Evolutionary conservation across 2,797 vertebrate genomes (phyloP), one percentile per base, ranked within the genome.

Genomic region (Neoniphon sammara): DNA sequence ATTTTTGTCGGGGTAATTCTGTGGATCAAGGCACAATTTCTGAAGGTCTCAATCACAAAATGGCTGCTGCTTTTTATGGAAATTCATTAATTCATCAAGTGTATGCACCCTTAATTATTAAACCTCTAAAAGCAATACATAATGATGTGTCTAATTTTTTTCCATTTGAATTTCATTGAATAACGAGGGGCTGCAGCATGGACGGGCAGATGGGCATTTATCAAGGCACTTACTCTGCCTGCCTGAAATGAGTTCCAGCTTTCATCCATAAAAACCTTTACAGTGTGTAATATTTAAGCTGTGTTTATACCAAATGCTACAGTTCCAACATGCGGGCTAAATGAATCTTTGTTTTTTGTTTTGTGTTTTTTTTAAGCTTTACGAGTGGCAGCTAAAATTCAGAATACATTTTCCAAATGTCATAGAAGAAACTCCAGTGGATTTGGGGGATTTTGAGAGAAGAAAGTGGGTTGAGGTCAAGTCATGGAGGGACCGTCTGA

Each of bases 111-210:
- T 64, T 36, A 82, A 85, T 75, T 73, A 70, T 73, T 15, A 70
- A 50, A 80, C 60, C 66, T 36, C 75, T 82, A 66, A 89, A 89
- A 91, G 83, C 82, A 52, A 54, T 66, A 68, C 27, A 66, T 77
- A 64, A 84, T 81, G 52, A 84, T 44, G 49, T 31, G 62, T 69
- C 44, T 74, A 55, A 14, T 11, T 17, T 31, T 52, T 64, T 17
- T 5, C 59, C 46, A 59, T 75, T 84, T 80, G 42, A 52, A 50
- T 71, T 66, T 52, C 44, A 70, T 21, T 70, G 31, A 70, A 50
- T 67, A 54, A 81, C 70, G 80, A 78, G 66, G 66, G 66, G 79
- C 70, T 72, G 68, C 78, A 74, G 74, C 47, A 77, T 66, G n/a
- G n/a, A n/a, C n/a, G n/a, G n/a, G n/a, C n/a, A n/a, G 52, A 44